A percentile compares a stretch with the other conserved stretches of the same genome.
Conservation (phyloP, 2,113 vertebrate species). For the Dromaius novaehollandiae region DNA sequence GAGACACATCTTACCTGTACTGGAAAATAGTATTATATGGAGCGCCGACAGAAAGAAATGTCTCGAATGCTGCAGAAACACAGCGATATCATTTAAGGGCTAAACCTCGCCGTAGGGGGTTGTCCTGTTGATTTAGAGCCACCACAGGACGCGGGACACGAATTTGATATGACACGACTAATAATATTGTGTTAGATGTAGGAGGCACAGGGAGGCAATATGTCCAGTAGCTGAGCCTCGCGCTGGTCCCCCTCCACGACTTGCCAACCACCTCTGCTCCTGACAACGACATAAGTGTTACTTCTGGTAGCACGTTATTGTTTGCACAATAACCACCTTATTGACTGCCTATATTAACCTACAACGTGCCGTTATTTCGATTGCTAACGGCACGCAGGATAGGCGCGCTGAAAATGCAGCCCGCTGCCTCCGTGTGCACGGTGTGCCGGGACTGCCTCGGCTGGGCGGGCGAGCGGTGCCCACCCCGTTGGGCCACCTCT, state of each 20-base stretch:
- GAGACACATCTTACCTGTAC: neutral
- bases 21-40: neutral
- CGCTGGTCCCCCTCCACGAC: too few relatives aligned
- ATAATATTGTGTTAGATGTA: fast-evolving
- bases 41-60: neutral
- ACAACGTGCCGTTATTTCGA: neutral
- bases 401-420: neutral
- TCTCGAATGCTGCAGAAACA: neutral
- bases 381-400: too few relatives aligned
- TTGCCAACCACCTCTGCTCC: neutral
- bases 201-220: neutral
- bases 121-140: neutral
- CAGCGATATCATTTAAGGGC: neutral
- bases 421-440: neutral
- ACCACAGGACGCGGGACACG: fast-evolving
- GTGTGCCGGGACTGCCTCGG: neutral
- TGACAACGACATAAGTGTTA: neutral
- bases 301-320: neutral
- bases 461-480: neutral
- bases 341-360: neutral
- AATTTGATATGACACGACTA: fast-evolving
- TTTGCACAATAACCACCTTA: neutral
- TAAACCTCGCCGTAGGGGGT: neutral
- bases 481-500: too few relatives aligned
- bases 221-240: neutral